A percentile compares a stretch with the other conserved stretches of the same genome.
phyloP scores from a whole-genome alignment of 2,888 invertebrate genomes.

The Netelia melanura region DNA sequence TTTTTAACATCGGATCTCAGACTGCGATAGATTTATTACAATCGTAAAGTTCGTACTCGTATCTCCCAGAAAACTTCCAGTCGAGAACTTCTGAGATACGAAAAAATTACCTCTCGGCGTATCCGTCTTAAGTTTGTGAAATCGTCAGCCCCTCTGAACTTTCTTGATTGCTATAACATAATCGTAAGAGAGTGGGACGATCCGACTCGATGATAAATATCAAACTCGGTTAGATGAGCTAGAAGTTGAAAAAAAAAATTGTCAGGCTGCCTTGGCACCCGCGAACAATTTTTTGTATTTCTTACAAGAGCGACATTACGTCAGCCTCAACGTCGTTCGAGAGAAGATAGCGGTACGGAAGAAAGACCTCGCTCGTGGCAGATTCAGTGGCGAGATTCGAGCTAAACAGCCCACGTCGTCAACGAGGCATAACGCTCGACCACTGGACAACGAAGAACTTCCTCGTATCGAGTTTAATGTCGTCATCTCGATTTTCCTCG shows the following conservation, averaged over 20 bases:
- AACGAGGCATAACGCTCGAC: constrained; percentile 41
- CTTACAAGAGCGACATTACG: constrained; percentile 50
- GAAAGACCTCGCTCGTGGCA: constrained; percentile 69
- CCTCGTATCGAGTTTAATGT: constrained; percentile 13
- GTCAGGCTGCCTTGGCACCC: neutral
- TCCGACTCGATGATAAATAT: constrained; percentile 17
- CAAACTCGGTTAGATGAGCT: neutral
- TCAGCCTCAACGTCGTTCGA: constrained; percentile 56
- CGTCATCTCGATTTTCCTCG: constrained; percentile 47
- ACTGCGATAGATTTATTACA: neutral
- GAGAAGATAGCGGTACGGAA: constrained; percentile 75
- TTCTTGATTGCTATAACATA: neutral
- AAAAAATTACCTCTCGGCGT: neutral
- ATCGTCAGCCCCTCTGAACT: neutral
- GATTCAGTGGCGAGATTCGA: constrained; percentile 51
- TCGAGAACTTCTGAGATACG: too few species aligned
- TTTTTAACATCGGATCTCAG: neutral
- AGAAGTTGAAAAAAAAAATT: constrained; percentile 18
- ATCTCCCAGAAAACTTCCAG: too few species aligned
- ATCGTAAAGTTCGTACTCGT: neutral
- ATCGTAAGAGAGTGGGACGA: neutral
- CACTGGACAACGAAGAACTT: neutral
- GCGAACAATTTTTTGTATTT: constrained; percentile 34
- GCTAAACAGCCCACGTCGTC: constrained; percentile 39
- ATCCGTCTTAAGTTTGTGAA: neutral